These are phyloP conservation scores for Heterotis niloticus DNA, from an alignment of 2,113 vertebrate species.

Conservation along the genomic window DNA sequence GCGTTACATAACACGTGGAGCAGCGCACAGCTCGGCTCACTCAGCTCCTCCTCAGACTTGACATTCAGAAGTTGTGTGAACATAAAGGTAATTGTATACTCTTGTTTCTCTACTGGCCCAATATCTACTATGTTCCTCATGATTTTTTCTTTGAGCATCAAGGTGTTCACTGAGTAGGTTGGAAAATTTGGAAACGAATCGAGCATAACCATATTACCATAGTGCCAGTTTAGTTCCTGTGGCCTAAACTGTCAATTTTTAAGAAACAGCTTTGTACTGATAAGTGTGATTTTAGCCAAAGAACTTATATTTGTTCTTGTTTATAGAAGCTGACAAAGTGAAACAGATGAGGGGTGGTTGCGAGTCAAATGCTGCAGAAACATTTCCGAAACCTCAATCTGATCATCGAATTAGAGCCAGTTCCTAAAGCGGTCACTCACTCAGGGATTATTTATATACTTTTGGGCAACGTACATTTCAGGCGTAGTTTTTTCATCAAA, in stretches of 20 bases:
- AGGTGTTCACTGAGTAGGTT: not conserved
- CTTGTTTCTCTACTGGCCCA: not conserved
- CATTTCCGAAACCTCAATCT: not conserved
- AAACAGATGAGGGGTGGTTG: not conserved
- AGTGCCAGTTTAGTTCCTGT: slow-evolving; percentile 9
- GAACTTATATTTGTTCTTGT: not conserved
- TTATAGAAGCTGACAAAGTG: not conserved
- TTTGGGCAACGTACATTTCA: no score
- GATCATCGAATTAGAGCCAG: not conserved
- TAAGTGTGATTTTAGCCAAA: not conserved
- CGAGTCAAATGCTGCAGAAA: not conserved
- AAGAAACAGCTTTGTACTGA: not conserved
- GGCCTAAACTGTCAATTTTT: not conserved
- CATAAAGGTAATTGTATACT: not conserved
- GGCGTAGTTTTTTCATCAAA: no score
- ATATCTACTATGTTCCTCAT: not conserved
- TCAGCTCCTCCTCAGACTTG: not conserved
- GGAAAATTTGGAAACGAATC: not conserved
- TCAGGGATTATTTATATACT: no score
- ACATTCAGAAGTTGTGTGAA: not conserved
- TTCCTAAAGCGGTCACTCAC: not conserved
- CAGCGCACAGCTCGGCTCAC: not conserved
- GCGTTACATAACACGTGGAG: not conserved
- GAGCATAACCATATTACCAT: not conserved
- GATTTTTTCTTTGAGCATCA: not conserved